phyloP scores from a whole-genome alignment of 2,888 invertebrate genomes.

The Sesia apiformis region DNA sequence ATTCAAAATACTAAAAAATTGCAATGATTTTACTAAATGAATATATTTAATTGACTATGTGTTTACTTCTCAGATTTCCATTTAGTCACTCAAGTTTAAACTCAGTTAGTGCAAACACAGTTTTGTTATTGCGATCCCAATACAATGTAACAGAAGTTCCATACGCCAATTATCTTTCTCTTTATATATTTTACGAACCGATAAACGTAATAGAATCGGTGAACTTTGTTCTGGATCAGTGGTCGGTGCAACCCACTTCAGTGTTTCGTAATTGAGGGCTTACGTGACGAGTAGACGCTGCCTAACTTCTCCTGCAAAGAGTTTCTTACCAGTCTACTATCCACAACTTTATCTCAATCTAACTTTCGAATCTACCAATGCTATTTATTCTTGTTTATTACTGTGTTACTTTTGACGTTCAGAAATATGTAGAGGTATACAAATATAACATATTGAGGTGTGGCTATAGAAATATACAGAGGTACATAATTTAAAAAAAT shows the following conservation, averaged over 20 bases:
- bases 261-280: conserved; percentile 71
- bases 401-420: no score
- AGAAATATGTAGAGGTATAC: no score
- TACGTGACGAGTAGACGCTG: conserved; percentile 61
- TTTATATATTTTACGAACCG: conserved; percentile 12
- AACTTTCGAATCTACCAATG: conserved; percentile 47
- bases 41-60: no score
- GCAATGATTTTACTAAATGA: no score
- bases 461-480: no score
- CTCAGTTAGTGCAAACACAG: neutral
- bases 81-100: neutral
- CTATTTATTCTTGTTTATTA: neutral
- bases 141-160: neutral
- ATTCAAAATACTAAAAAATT: no score
- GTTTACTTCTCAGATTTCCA: neutral
- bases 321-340: conserved; percentile 32
- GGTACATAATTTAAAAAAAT: no score
- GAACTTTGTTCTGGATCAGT: conserved; percentile 56
- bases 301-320: conserved; percentile 52
- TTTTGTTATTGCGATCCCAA: neutral
- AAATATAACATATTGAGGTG: no score
- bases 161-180: neutral
- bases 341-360: conserved; percentile 64
- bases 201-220: conserved; percentile 59
- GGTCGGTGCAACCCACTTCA: conserved; percentile 53